Evolutionary conservation across 2,113 vertebrate species (phyloP), one percentile per base, ranked within the genome.

Genomic region (Nothoprocta pentlandii): DNA sequence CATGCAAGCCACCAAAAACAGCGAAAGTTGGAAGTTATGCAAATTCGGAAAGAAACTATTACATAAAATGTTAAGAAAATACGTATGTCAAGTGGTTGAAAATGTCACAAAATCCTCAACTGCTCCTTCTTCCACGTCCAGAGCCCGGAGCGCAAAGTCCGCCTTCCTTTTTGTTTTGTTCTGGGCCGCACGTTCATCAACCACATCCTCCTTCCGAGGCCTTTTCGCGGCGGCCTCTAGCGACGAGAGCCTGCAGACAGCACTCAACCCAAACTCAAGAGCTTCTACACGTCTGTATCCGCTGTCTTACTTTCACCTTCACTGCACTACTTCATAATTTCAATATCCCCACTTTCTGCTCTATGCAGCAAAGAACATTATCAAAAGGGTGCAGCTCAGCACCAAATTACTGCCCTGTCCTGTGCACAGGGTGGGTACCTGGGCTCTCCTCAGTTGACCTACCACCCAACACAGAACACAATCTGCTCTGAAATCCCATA

Each of bases 101-200:
- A 91, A 61, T n/a, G 16, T 25, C 4, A 11, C 17, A 56, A 2
- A 32, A 14, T n/a, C 10, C 34, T 4, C 26, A 68, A 42, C 1
- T 13, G 3, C 11, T 7, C 53, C 58, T 7, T 41, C 2, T 5
- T 5, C 20, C 68, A 41, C 16, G 46, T 1, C n/a, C 53, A 16
- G 67, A 10, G 41, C 16, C 62, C 53, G 39, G 44, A 36, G 49
- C 0, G 7, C 64, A 49, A 20, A 53, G 1, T 12, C 46, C 69
- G 61, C 61, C 5, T 80, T 78, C 80, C 62, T 91, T 94, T 89
- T 86, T 92, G 84, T 87, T 93, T 58, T 83, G 85, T 69, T 89
- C 83, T 67, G 56, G 36, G 46, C 56, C 3, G 51, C 84, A 26
- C 67, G 51, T 36, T 41, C 89, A 20, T 34, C 36, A 92, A 44